Base-by-base conservation (phyloP, 2,797 vertebrate genomes). In the Gallirallus australis region DNA sequence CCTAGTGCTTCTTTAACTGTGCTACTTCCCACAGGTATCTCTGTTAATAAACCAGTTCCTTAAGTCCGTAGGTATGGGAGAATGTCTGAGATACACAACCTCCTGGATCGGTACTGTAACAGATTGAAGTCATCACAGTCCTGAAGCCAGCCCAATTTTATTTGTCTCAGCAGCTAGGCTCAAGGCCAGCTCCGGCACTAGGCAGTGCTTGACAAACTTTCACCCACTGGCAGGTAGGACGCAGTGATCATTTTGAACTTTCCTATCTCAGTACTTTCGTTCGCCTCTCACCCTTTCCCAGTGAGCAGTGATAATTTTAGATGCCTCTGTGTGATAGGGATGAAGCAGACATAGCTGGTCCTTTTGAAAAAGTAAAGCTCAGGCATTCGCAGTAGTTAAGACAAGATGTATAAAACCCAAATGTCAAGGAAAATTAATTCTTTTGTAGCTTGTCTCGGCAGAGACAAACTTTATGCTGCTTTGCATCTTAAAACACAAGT, bases 361-460 rank as follows among this genome's bases (percentile, higher is more conserved):
- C 28, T 94, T 89, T n/a, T 59, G 86, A 90, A 52, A 94, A 39
- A 69, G 37, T 42, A 87, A 96, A 96, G 57, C 39, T 87, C 4
- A 47, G 76, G 80, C 72, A 65, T 84, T 82, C 80, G 89, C 91
- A 89, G 84, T 76, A 95, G 94, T 84, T 84, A 65, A 88, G 95
- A 89, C 69, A 82, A 90, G 73, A 89, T 56, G 79, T 82, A 85
- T 83, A 65, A 97, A 92, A 91, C 64, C 30, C 64, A 83, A 95
- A 96, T 93, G 84, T 82, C 90, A 93, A 95, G 89, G 91, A 97
- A 97, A 97, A 95, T 69, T 57, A 96, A 94, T 96, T 96, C 39
- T 76, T 96, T 92, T 94, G 82, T 89, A 87, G 90, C 66, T 75
- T 93, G 57, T 83, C 71, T 96, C 59, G 0, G 82, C 69, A 89